These are phyloP conservation scores for Heliothis peltigera DNA, from an alignment of 2,888 invertebrate species.

Conservation along the genomic window DNA sequence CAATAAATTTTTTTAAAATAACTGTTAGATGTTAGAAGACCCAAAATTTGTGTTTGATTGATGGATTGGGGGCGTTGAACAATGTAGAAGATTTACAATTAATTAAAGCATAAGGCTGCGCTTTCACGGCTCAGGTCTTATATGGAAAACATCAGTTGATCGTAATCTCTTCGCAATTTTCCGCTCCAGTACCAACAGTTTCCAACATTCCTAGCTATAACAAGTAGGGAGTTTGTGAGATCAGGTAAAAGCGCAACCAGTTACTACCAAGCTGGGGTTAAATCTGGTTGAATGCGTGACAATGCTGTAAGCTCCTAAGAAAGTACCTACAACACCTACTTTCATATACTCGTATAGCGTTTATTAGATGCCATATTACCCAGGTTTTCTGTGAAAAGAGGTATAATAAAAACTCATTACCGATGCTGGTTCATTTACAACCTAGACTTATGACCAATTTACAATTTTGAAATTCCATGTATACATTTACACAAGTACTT, in stretches of 20 bases:
- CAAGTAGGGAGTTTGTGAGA: conserved; percentile 14
- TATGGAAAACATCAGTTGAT: conserved; percentile 39
- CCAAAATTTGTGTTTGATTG: conserved; percentile 20
- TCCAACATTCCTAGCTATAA: conserved; percentile 27
- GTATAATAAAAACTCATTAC: not conserved
- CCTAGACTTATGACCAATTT: not conserved
- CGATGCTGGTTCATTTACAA: too few species aligned
- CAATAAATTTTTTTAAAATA: conserved; percentile 46
- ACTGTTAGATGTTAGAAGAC: conserved; percentile 26
- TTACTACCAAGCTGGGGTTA: not conserved
- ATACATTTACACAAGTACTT: not conserved
- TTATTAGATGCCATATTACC: not conserved
- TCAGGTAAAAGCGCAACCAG: conserved; percentile 40
- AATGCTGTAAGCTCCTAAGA: conserved; percentile 4
- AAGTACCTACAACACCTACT: conserved; percentile 1
- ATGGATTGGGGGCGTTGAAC: conserved; percentile 22
- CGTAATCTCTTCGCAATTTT: conserved; percentile 34
- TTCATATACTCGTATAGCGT: not conserved
- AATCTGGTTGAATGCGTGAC: conserved; percentile 16
- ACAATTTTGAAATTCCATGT: not conserved
- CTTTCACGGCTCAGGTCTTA: conserved; percentile 14
- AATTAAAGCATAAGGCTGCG: conserved; percentile 4
- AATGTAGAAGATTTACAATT: not conserved
- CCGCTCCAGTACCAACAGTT: conserved; percentile 37
- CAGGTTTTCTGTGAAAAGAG: not conserved